Base-by-base conservation (phyloP, 2,113 vertebrate species). In the Furnarius figulus region DNA sequence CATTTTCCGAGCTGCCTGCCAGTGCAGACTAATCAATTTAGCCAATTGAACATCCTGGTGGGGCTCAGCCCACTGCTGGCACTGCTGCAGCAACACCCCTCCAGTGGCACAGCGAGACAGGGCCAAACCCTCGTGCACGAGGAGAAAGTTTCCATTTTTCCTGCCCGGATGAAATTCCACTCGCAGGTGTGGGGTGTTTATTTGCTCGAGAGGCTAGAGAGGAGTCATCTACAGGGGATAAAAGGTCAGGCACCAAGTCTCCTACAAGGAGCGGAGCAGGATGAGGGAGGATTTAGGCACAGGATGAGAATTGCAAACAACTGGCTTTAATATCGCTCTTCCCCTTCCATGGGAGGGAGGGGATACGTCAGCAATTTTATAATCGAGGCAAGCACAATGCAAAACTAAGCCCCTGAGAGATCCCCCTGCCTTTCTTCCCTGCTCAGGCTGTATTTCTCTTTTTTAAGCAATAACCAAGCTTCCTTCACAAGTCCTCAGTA, bases 141-240 rank as follows among this genome's bases (percentile, higher is more conserved):
- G 68, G 56, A 73, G 40, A 65, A 80, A 86, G 56, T 93, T 96
- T 89, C 92, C 73, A 81, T 81, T 92, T 95, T 89, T 70, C 61
- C 92, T 95, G 90, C 44, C 92, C 83, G 72, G 88, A 92, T 75
- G 90, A 95, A 95, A 96, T 96, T 92, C 92, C 86, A 85, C 39
- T 87, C 13, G 8, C 90, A 91, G 88, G 87, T 90, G 86, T 72
- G 83, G 73, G 83, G 71, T 75, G 85, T 79, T 85, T 47, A 78
- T 94, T 96, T 90, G 82, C 20, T 56, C 50, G 39, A 61, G 61
- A 72, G 52, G 47, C 70, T 89, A 33, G 81, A 80, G 35, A 80
- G 39, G 25, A 72, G 72, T 72, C 72, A 83, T 22, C 25, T 17
- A 52, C n/a, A 12, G 52, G n/a, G 63, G 11, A 44, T 40, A 8